Conservation (phyloP, 2,113 vertebrate species). For the Sorex fumeus region DNA sequence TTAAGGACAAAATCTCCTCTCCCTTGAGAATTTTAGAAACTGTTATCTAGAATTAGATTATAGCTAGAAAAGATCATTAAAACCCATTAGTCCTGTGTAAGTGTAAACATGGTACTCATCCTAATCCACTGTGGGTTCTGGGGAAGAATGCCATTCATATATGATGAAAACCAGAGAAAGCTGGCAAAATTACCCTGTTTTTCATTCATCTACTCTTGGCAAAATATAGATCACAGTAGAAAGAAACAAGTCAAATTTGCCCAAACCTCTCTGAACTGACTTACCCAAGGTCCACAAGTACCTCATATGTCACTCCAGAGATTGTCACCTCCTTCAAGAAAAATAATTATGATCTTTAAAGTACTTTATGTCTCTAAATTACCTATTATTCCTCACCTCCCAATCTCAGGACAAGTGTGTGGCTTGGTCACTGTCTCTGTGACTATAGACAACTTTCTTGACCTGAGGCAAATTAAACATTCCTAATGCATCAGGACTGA, state of each 20-base stretch:
- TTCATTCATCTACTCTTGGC: not conserved
- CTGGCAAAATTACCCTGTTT: not conserved
- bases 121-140: not conserved
- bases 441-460: not conserved
- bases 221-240: conserved; percentile 31
- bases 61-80: not conserved
- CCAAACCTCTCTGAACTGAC: not conserved
- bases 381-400: not conserved
- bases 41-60: not conserved
- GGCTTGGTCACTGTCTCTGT: not conserved
- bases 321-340: too few species aligned
- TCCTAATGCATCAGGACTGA: not conserved
- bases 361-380: not conserved
- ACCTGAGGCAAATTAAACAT: conserved; percentile 24
- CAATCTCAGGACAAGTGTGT: not conserved
- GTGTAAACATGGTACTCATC: not conserved
- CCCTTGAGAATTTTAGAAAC: not conserved
- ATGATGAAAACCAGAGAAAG: conserved; percentile 38
- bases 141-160: not conserved
- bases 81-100: not conserved
- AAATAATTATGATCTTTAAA: not conserved
- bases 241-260: conserved; percentile 35
- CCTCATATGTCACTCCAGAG: not conserved
- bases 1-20: not conserved
- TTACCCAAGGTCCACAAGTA: not conserved